Percentiles rank a stretch among this genome's conserved stretches.
phyloP scores from a whole-genome alignment of 2,888 invertebrate species.

The Apoderus coryli region DNA sequence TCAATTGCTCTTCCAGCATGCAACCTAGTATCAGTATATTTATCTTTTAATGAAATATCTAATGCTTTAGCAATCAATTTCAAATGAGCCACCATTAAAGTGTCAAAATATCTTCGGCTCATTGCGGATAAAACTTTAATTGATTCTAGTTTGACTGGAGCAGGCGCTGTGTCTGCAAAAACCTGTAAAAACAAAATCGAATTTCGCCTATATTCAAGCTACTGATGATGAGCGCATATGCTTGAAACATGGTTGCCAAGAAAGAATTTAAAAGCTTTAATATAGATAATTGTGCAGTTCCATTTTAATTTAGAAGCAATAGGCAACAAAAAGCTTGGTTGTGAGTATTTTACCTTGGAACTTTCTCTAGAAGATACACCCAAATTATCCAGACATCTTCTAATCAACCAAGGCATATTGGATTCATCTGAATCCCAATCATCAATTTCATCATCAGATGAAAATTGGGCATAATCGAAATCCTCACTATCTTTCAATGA shows the following conservation, averaged over 20 bases:
- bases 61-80: constrained; percentile 45
- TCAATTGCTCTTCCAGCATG: constrained; percentile 59
- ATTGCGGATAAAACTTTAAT: constrained; percentile 55
- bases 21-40: constrained; percentile 50
- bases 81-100: constrained; percentile 42
- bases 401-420: constrained; percentile 43
- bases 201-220: no score
- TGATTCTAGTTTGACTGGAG: constrained; percentile 63
- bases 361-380: constrained; percentile 20
- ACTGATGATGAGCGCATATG: no score
- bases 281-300: no score
- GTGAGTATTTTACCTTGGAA: constrained; percentile 5
- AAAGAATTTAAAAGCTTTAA: no score
- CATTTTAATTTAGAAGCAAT: no score
- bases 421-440: constrained; percentile 7
- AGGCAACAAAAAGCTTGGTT: no score
- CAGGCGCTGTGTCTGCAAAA: no score
- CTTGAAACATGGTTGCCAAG: no score
- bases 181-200: no score
- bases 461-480: constrained; percentile 31
- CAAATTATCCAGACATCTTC: constrained; percentile 44
- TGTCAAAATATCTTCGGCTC: constrained; percentile 42
- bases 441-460: constrained; percentile 25
- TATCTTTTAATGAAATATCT: constrained; percentile 39
- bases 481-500: constrained; percentile 16